These are phyloP conservation scores for Nysson spinosus DNA, from an alignment of 2,888 invertebrate genomes.

Conservation along the genomic window DNA sequence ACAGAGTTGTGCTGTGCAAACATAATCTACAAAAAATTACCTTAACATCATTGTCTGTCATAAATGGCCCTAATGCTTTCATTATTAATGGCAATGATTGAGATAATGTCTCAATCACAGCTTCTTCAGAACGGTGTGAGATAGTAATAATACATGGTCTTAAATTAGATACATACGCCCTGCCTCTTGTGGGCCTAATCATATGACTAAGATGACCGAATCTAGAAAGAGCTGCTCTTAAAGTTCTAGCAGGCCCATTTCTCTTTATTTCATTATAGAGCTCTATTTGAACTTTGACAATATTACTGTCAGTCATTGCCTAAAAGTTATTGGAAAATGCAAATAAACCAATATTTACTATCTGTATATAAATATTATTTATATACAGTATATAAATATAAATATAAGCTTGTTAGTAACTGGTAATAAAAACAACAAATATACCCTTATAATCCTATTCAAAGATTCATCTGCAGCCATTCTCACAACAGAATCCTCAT, in stretches of 20 bases:
- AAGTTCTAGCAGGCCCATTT: slow-evolving; percentile 84
- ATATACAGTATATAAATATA: no score
- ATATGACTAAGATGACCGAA: slow-evolving; percentile 87
- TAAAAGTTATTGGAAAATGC: slow-evolving; percentile 50
- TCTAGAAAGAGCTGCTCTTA: slow-evolving; percentile 87
- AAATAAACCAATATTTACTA: no score
- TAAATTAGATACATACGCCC: slow-evolving; percentile 87
- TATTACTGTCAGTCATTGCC: slow-evolving; percentile 83
- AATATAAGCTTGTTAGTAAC: neutral
- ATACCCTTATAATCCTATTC: slow-evolving; percentile 86
- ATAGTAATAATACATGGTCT: slow-evolving; percentile 86
- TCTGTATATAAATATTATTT: no score
- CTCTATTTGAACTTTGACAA: slow-evolving; percentile 87
- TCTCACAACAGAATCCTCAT: slow-evolving; percentile 86
- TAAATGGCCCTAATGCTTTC: slow-evolving; percentile 83
- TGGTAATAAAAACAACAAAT: neutral
- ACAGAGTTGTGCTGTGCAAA: neutral
- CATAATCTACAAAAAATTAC: slow-evolving; percentile 70
- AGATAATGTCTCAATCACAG: slow-evolving; percentile 84
- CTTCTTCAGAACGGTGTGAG: slow-evolving; percentile 84
- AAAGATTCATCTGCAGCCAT: slow-evolving; percentile 90
- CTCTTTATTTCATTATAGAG: slow-evolving; percentile 90
- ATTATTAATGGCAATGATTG: slow-evolving; percentile 83
- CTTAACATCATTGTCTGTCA: slow-evolving; percentile 85
- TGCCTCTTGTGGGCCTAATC: slow-evolving; percentile 87